phyloP scores from a whole-genome alignment of 2,888 invertebrate genomes.

The Apodemia mormo region DNA sequence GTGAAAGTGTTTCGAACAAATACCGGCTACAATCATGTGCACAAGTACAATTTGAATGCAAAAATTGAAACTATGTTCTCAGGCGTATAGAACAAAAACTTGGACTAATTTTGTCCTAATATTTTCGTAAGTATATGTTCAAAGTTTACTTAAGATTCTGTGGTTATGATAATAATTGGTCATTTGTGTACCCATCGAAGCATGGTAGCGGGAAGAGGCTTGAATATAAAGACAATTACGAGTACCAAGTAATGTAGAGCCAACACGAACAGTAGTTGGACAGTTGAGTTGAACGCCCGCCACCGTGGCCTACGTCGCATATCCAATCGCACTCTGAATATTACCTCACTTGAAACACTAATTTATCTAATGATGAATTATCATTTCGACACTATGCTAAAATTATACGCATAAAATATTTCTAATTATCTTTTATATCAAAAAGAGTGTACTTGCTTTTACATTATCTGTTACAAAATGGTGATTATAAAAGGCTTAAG shows the following conservation, averaged over 20 bases:
- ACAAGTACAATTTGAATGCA: conserved; percentile 72
- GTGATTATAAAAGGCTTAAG: no score
- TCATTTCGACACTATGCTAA: conserved; percentile 4
- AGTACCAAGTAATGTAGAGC: conserved; percentile 33
- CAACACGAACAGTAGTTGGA: conserved; percentile 44
- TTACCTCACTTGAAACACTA: conserved; percentile 57
- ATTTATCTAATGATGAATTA: conserved; percentile 24
- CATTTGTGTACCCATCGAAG: conserved; percentile 43
- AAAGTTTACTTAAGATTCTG: conserved; percentile 29
- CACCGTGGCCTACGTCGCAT: conserved; percentile 55
- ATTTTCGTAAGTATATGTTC: conserved; percentile 39
- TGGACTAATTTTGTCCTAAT: conserved; percentile 15
- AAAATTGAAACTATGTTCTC: conserved; percentile 63
- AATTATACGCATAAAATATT: neutral
- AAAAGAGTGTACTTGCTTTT: no score
- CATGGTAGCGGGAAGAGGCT: conserved; percentile 34
- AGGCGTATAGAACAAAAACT: conserved; percentile 50
- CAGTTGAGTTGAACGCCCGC: conserved; percentile 74
- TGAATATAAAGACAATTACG: conserved; percentile 35
- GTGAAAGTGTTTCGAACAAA: conserved; percentile 68
- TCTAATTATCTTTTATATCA: no score
- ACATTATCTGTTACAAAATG: no score
- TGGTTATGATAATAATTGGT: conserved; percentile 30
- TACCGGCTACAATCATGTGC: conserved; percentile 66
- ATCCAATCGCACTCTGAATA: conserved; percentile 53